Evolutionary conservation across 64 coral and sea anemone species (phyloP).

Genomic region (Montipora cactus): DNA sequence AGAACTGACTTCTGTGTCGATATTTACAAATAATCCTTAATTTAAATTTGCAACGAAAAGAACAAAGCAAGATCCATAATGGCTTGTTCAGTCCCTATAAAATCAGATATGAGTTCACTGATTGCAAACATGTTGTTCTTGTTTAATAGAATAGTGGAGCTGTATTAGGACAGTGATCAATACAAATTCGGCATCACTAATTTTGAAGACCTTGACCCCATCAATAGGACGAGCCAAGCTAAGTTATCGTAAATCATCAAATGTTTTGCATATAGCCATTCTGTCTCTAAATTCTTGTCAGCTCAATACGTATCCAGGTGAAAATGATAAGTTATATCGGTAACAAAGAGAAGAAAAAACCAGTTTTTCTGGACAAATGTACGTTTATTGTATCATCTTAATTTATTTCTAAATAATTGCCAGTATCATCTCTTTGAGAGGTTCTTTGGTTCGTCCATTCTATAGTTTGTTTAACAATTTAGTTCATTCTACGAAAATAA

Average conservation of each 20-base stretch:
- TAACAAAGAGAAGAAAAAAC: no score
- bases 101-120: neutral
- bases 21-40: neutral
- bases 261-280: neutral
- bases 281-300: no score
- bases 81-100: neutral
- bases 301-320: no score
- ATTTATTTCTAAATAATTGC: neutral
- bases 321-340: no score
- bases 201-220: no score
- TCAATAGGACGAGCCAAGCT: neutral
- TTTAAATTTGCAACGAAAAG: neutral
- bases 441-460: neutral
- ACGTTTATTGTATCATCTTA: neutral
- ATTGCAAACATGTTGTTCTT: no score
- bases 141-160: no score
- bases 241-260: neutral
- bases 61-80: neutral
- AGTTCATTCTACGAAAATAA: neutral
- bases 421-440: neutral
- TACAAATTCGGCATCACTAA: no score
- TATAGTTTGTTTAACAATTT: neutral
- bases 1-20: neutral
- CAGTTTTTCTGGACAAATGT: no score
- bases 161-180: no score